Conservation (phyloP, 2,113 vertebrate species). For the Tetrax tetrax region DNA sequence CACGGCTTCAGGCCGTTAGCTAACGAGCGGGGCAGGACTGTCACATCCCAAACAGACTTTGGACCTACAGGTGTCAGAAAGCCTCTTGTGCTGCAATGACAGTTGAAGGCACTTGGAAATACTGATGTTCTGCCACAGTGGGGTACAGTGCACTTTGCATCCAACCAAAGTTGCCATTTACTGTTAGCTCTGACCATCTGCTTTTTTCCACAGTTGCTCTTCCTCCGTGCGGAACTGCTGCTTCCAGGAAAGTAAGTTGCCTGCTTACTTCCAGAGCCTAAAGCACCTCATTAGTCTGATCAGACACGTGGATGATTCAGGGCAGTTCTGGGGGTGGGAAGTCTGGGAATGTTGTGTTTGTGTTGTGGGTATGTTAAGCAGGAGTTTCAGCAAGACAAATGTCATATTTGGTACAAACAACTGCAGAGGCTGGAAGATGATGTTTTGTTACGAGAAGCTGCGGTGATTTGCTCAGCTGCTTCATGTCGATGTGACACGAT, state of each 20-base stretch:
- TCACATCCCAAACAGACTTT: not conserved
- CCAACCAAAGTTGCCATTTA: not conserved
- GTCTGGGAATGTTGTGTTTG: not conserved
- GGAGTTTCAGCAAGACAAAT: conserved; percentile 32
- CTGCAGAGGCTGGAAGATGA: conserved; percentile 3
- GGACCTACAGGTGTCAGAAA: not conserved
- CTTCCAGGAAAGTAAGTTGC: too few species aligned
- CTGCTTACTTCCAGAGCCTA: not conserved
- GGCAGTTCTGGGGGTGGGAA: not conserved
- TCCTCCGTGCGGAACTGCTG: not conserved
- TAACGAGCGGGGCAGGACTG: not conserved
- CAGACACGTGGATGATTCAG: not conserved
- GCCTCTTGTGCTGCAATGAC: not conserved
- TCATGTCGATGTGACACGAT: not conserved
- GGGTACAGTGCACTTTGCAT: not conserved
- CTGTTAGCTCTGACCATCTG: not conserved
- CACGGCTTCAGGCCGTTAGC: not conserved
- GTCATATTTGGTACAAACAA: not conserved
- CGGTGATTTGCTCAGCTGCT: not conserved
- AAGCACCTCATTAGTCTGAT: not conserved
- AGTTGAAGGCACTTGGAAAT: not conserved
- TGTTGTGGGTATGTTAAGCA: not conserved
- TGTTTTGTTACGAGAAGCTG: not conserved
- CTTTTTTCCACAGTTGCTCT: not conserved
- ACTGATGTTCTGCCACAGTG: not conserved